Percentiles rank a stretch among this genome's conserved stretches.
phyloP scores from a whole-genome alignment of 2,797 vertebrate genomes.

The Onychomys torridus region DNA sequence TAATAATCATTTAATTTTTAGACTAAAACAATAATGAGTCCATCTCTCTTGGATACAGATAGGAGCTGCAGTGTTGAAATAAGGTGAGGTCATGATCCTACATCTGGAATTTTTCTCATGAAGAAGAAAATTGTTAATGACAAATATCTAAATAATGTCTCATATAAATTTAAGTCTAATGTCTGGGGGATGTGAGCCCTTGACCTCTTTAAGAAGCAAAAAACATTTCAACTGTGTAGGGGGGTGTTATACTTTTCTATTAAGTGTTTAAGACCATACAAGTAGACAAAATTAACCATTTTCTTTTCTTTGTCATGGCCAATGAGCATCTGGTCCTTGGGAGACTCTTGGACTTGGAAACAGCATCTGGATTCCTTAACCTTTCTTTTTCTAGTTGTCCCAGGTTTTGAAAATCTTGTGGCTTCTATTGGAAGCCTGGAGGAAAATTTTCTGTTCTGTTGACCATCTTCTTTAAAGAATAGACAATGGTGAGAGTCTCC shows the following conservation, averaged over 20 bases:
- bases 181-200: not conserved
- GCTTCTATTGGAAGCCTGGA: not conserved
- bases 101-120: not conserved
- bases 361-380: not conserved
- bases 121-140: not conserved
- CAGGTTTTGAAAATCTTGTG: not conserved
- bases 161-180: not conserved
- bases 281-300: not conserved
- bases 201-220: not conserved
- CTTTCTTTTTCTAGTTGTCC: not conserved
- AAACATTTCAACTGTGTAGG: too few relatives aligned
- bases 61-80: not conserved
- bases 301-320: not conserved
- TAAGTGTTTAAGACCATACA: not conserved
- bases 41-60: not conserved
- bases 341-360: not conserved
- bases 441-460: not conserved
- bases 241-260: not conserved
- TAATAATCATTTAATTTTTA: not conserved
- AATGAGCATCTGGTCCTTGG: not conserved
- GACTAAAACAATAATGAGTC: not conserved
- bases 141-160: not conserved
- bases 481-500: not conserved
- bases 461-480: not conserved
- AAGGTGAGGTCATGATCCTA: not conserved